Evolutionary conservation across 2,888 invertebrate genomes (phyloP), one percentile per base, ranked within the genome.

Genomic region (Dromius quadrimaculatus): DNA sequence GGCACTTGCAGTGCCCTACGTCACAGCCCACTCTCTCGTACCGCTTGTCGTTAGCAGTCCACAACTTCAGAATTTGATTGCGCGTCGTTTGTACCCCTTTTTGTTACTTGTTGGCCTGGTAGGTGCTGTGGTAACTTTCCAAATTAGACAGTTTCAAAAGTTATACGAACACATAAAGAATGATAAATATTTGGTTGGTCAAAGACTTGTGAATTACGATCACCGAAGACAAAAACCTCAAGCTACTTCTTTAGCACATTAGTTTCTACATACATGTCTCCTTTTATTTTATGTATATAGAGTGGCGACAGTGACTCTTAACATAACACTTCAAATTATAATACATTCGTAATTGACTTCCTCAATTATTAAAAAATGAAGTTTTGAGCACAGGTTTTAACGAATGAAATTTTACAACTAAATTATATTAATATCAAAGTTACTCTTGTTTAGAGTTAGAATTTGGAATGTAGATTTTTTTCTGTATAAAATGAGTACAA

Each of bases 161-260:
- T 85, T 99, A 13, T 98, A 98, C 82, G 95, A 98, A 81, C 97
- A 97, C 83, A 99, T 99, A 79, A 97, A 98, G 84, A 98, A 99
- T 84, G 98, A 98, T 84, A 98, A 98, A 85, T 98, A 98, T 84
- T 87, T 98, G 57, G 98, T 99, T 9, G 98, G 98, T 0, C 94
- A 97, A 78, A 87, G 97, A 75, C 87, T 99, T 74, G 98, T 98
- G 22, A 99, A 99, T 85, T 99, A 98, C 84, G 96, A 98, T 81
- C 93, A 93, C 80, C 86, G 91, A 75, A 86, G 89, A 76, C 88
- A 89, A 75, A 91, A 89, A 77, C 74, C 81, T 62, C 83, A 83
- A 78, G 73, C 75, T 23, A 62, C 72, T 32, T 68, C 68, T 36
- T 45, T 71, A 22, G 63, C 68, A 38, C 70, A 70, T 61, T 63